Evolutionary conservation across 2,113 vertebrate species (phyloP).

Genomic region (Trichomycterus rosablanca): DNA sequence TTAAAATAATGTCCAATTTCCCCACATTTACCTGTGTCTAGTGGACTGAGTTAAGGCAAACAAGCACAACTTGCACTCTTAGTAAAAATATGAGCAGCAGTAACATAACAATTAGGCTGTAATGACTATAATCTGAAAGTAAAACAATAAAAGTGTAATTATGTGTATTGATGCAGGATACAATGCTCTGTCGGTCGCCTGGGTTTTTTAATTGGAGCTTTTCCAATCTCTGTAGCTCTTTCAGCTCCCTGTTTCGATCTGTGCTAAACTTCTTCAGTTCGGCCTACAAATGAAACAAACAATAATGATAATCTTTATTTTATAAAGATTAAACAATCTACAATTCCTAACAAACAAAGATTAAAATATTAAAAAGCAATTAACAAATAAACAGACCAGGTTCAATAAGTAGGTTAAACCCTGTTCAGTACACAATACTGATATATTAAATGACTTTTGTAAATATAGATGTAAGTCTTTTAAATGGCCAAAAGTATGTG

Average conservation of each 20-base stretch:
- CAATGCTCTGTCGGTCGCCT: slow-evolving; percentile 69
- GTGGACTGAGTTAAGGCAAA: slow-evolving; percentile 59
- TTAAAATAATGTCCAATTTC: neutral
- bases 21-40: slow-evolving; percentile 74
- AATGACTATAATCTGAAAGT: neutral
- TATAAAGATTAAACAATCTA: too few species aligned
- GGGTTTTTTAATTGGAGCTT: slow-evolving; percentile 68
- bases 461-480: too few species aligned
- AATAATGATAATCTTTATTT: too few species aligned
- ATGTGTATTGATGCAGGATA: slow-evolving; percentile 63
- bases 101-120: neutral
- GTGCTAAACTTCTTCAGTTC: slow-evolving; percentile 76
- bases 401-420: too few species aligned
- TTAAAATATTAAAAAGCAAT: too few species aligned
- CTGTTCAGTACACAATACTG: too few species aligned
- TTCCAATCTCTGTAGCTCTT: slow-evolving; percentile 75
- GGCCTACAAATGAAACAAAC: too few species aligned
- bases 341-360: too few species aligned
- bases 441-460: too few species aligned
- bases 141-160: neutral
- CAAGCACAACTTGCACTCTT: neutral
- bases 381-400: too few species aligned
- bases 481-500: too few species aligned
- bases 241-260: slow-evolving; percentile 69
- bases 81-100: too few species aligned